Evolutionary conservation across 2,113 vertebrate species (phyloP).

Genomic region (Tautogolabrus adspersus): DNA sequence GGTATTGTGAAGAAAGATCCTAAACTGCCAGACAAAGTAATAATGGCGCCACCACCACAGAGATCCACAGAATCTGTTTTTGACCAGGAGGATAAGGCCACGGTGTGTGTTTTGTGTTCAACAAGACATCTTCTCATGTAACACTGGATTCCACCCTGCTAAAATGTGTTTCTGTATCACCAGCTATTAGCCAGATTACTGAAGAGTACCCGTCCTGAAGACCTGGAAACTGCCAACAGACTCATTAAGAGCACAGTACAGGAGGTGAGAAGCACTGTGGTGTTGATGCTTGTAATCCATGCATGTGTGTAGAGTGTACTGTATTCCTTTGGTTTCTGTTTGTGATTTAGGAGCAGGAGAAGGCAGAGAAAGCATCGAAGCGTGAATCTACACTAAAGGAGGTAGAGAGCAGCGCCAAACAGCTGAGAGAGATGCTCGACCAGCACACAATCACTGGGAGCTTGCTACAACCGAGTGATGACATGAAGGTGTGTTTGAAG

Average conservation of each 20-base stretch:
- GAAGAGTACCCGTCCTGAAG: slow-evolving; percentile 88
- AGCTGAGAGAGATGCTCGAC: slow-evolving; percentile 82
- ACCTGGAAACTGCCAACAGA: slow-evolving; percentile 90
- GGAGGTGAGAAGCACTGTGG: slow-evolving; percentile 81
- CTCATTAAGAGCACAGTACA: slow-evolving; percentile 90
- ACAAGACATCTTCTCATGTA: too few species aligned
- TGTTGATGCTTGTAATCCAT: background rate
- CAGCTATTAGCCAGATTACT: slow-evolving; percentile 89
- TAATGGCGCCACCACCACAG: slow-evolving; percentile 88
- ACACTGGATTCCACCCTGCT: background rate
- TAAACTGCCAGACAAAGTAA: slow-evolving; percentile 83
- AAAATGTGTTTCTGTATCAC: slow-evolving; percentile 15
- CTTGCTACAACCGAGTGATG: slow-evolving; percentile 46
- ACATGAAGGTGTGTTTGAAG: slow-evolving; percentile 70
- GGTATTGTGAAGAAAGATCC: slow-evolving; percentile 93
- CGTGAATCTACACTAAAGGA: slow-evolving; percentile 83
- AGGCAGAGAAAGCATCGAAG: slow-evolving; percentile 83
- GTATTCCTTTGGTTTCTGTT: background rate
- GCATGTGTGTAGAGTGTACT: background rate
- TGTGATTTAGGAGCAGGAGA: slow-evolving; percentile 89
- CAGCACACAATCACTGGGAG: slow-evolving; percentile 51
- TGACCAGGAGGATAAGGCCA: slow-evolving; percentile 92
- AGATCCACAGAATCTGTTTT: slow-evolving; percentile 89
- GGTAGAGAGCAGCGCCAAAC: slow-evolving; percentile 82
- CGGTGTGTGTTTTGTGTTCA: slow-evolving; percentile 73